Evolutionary conservation across 2,888 invertebrate species (phyloP), one percentile per base, ranked within the genome.

Genomic region (Tetragonula carbonaria): DNA sequence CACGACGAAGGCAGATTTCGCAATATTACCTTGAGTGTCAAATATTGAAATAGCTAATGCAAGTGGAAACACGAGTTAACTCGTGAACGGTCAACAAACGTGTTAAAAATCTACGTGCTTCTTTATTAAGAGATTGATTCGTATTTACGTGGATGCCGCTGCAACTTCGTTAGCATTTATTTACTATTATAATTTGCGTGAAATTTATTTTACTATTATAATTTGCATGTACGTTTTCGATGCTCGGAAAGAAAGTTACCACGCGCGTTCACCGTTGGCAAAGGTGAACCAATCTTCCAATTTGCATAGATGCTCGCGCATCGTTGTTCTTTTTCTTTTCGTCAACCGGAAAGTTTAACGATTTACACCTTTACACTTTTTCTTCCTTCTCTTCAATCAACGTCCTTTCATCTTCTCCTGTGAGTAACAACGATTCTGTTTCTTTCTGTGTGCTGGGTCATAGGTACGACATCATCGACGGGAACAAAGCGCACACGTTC

Each of bases 381-480:
- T 13, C 6, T 38, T 38, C 38, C 38, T 38, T 33, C 3, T 33
- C 33, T 33, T 33, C 33, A 33, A 33, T 38, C 38, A 38, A 38
- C 38, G 38, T 8, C 38, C 8, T 38, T 8, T 38, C 38, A 38
- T 45, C 1, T 45, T 45, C 11, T 45, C 11, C 33, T 33, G 2
- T 33, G 13, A 57, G 11, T 57, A 67, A 18, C 11, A n/a, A n/a
- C 6, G 21, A 45, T 18, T 38, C n/a, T 1, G 45, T 4, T 21
- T 38, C 21, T 23, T 28, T n/a, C 51, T 65, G 28, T 33, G 16
- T 77, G 68, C 50, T 45, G 21, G 51, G 79, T 21, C 77, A 33
- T 3, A 92, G 94, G 78, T 99, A 97, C 94, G 97, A 97, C 91
- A 96, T 99, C 82, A 96, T 97, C 82, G 97, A 97, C 92, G 98